Conservation (phyloP, 1,140 invertebrate species). For the Cyclina sinensis region DNA sequence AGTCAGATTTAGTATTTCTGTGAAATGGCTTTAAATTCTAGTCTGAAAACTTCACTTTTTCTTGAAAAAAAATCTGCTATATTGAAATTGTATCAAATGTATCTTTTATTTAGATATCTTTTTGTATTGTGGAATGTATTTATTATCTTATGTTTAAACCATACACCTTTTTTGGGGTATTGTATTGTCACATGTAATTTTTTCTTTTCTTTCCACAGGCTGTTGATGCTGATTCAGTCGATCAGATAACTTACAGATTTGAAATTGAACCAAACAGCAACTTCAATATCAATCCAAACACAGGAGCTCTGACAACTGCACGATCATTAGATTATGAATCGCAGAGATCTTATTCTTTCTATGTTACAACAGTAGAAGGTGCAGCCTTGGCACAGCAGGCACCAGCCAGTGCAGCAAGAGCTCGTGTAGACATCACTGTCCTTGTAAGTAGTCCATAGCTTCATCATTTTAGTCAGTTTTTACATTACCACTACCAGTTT, state of each 20-base stretch:
- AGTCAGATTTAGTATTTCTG: too few relatives aligned
- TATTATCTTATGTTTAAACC: too few relatives aligned
- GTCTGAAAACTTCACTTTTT: too few relatives aligned
- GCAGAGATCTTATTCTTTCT: constrained; percentile 69
- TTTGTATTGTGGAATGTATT: too few relatives aligned
- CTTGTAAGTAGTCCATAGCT: constrained; percentile 75
- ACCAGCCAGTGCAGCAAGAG: constrained; percentile 24
- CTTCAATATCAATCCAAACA: constrained; percentile 65
- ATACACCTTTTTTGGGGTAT: too few relatives aligned
- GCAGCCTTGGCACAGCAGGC: constrained; percentile 16
- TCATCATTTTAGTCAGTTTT: too few relatives aligned
- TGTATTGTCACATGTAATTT: not conserved
- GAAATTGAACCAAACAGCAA: constrained; percentile 8
- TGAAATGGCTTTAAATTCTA: too few relatives aligned
- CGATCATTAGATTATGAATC: constrained; percentile 73
- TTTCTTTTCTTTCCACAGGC: constrained; percentile 66
- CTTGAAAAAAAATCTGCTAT: too few relatives aligned
- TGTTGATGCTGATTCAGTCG: constrained; percentile 71
- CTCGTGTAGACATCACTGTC: constrained; percentile 70
- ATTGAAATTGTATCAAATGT: too few relatives aligned
- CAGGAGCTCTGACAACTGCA: constrained; percentile 68
- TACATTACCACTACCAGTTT: too few relatives aligned
- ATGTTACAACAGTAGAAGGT: constrained; percentile 77
- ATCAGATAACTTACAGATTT: constrained; percentile 43
- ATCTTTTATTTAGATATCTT: too few relatives aligned